phyloP scores from a whole-genome alignment of 2,113 vertebrate genomes.

The Chionodraco myersi region DNA sequence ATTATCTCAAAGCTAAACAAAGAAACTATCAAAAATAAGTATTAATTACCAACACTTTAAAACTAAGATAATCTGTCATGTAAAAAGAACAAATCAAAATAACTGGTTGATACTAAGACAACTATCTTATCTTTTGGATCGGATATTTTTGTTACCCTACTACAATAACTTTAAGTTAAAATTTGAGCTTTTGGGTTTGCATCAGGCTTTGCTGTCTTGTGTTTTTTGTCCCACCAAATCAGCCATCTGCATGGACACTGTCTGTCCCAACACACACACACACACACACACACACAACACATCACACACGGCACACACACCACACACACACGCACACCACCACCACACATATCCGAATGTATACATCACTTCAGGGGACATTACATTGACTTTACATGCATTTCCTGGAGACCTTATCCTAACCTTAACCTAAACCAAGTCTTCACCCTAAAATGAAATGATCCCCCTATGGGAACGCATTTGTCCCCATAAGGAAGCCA shows the following conservation, averaged over 20 bases:
- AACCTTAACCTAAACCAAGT: too few species aligned
- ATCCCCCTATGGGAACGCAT: too few species aligned
- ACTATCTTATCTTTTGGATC: too few species aligned
- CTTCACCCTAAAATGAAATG: too few species aligned
- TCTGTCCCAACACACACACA: slow-evolving; percentile 27
- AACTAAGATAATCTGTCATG: too few species aligned
- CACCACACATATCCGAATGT: too few species aligned
- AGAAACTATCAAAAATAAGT: not conserved
- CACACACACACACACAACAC: not conserved
- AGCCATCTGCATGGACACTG: slow-evolving; percentile 75
- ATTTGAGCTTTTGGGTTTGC: slow-evolving; percentile 34
- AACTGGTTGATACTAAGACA: too few species aligned
- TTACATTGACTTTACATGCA: too few species aligned
- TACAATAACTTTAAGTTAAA: not conserved
- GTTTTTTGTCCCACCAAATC: slow-evolving; percentile 53
- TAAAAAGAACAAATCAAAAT: too few species aligned
- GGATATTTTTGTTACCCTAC: not conserved
- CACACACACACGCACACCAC: not conserved
- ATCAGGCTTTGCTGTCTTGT: slow-evolving; percentile 49
- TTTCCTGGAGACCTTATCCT: too few species aligned
- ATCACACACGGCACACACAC: not conserved
- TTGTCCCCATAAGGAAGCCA: too few species aligned
- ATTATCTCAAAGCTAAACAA: not conserved
- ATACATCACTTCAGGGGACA: too few species aligned
- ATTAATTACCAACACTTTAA: not conserved